Percentiles rank a stretch among this genome's conserved stretches.
These are phyloP conservation scores for Artibeus jamaicensis DNA, from an alignment of 2,797 vertebrate species.

Conservation along the genomic window DNA sequence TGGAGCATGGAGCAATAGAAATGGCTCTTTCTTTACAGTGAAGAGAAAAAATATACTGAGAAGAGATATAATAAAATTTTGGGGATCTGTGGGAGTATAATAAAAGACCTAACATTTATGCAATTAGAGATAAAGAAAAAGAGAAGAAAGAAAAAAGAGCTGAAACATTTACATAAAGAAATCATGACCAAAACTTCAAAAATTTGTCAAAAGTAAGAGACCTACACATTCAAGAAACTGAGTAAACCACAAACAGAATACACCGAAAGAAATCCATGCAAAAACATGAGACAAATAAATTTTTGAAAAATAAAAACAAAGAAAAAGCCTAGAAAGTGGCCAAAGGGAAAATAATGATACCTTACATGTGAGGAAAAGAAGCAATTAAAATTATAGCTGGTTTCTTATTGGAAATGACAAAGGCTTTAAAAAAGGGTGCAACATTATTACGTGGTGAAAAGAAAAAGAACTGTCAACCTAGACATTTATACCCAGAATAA, in stretches of 20 bases:
- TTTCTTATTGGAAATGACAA: background rate
- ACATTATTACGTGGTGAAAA: background rate
- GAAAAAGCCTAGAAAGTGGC: background rate
- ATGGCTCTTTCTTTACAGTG: background rate
- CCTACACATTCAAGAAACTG: background rate
- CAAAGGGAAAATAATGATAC: background rate
- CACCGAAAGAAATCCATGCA: background rate
- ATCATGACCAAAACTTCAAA: background rate
- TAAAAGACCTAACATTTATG: background rate
- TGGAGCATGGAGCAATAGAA: background rate
- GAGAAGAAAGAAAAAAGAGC: background rate
- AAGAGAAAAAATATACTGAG: background rate
- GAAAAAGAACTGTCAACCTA: background rate
- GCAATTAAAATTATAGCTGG: background rate
- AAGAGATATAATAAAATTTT: background rate
- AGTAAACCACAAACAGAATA: background rate
- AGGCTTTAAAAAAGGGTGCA: background rate
- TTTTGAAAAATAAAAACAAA: background rate
- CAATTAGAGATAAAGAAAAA: background rate
- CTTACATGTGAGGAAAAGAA: background rate
- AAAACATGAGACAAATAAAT: background rate
- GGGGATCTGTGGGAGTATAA: background rate
- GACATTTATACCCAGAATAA: background rate
- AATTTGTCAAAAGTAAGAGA: background rate
- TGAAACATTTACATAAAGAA: background rate